A percentile compares a stretch with the other conserved stretches of the same genome.
These are phyloP conservation scores for Aromia moschata DNA, from an alignment of 2,888 invertebrate genomes.

Conservation along the genomic window DNA sequence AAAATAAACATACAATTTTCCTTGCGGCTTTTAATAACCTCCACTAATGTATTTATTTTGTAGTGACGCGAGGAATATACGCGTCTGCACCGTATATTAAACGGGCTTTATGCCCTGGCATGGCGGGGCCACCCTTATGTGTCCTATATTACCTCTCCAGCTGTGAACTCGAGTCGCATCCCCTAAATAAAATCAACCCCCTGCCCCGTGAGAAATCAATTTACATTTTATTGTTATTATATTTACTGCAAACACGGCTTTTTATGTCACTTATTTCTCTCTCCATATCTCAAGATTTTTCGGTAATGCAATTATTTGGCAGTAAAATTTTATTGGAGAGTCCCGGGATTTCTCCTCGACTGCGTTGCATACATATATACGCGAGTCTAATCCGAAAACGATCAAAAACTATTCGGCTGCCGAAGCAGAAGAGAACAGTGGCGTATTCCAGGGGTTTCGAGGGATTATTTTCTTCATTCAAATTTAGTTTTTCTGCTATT, in stretches of 20 bases:
- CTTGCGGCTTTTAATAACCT: too few species aligned
- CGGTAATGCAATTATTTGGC: constrained; percentile 53
- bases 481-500: too few species aligned
- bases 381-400: neutral
- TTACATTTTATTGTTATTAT: constrained; percentile 62
- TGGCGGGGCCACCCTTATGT: constrained; percentile 33
- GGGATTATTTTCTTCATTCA: too few species aligned
- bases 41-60: too few species aligned
- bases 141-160: constrained; percentile 53
- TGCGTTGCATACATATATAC: neutral
- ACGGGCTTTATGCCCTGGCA: too few species aligned
- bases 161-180: constrained; percentile 53
- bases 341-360: constrained; percentile 16
- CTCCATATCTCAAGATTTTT: constrained; percentile 51
- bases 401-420: neutral
- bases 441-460: too few species aligned
- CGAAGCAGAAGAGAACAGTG: too few species aligned
- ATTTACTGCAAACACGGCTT: constrained; percentile 60
- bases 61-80: too few species aligned
- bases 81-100: too few species aligned
- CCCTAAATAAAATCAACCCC: constrained; percentile 53
- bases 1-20: too few species aligned
- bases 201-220: constrained; percentile 62
- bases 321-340: constrained; percentile 51
- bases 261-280: constrained; percentile 51